Percentiles rank a stretch among this genome's conserved stretches.
These are phyloP conservation scores for Sterna hirundo DNA, from an alignment of 2,113 vertebrate genomes.

Conservation along the genomic window DNA sequence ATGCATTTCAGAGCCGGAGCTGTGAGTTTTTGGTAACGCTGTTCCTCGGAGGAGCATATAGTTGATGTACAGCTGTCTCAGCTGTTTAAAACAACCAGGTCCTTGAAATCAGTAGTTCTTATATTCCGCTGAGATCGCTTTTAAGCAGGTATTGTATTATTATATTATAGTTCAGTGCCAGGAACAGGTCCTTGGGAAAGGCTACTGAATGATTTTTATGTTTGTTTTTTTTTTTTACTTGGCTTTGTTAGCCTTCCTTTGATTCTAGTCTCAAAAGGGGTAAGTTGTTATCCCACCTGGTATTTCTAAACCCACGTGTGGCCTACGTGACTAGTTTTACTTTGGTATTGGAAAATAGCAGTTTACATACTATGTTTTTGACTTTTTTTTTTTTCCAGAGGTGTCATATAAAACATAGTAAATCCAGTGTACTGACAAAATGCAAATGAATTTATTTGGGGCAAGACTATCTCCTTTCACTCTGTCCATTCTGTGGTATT, in stretches of 20 bases:
- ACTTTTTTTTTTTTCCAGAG: background rate
- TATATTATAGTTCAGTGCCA: background rate
- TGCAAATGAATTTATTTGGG: background rate
- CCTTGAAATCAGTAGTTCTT: background rate
- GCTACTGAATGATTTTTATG: background rate
- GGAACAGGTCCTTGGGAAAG: background rate
- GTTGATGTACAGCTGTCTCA: background rate
- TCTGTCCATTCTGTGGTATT: background rate
- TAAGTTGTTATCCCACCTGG: background rate
- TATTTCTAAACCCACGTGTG: background rate
- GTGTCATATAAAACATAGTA: background rate
- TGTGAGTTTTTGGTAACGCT: background rate
- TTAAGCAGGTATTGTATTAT: background rate
- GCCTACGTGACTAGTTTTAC: background rate
- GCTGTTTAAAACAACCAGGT: background rate
- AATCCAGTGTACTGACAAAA: background rate
- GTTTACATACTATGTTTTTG: background rate
- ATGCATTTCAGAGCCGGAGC: background rate
- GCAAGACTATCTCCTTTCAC: background rate
- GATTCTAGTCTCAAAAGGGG: background rate
- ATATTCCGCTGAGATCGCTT: background rate
- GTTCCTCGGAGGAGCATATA: background rate
- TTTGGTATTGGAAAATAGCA: background rate
- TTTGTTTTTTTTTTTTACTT: background rate
- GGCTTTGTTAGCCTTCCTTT: background rate